Evolutionary conservation across 2,797 vertebrate species (phyloP).

Genomic region (Lateolabrax maculatus): DNA sequence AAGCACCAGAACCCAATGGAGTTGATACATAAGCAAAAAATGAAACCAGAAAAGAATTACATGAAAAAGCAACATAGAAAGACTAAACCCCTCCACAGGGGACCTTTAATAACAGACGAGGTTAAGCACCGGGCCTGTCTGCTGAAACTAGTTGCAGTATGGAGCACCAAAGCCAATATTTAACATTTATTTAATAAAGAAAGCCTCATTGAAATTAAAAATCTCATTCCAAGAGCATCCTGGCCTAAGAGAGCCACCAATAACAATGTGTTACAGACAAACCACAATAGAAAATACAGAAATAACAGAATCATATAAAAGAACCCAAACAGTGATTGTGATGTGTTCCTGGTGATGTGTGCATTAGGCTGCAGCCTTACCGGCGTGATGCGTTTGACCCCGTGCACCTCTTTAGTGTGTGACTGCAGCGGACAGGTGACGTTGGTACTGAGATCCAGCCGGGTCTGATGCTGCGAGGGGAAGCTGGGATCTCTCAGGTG

Average conservation of each 20-base stretch:
- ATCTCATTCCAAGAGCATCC: not conserved
- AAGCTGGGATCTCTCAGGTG: conserved; percentile 33
- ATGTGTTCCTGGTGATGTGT: not conserved
- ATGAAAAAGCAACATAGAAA: not conserved
- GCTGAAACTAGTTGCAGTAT: too few species aligned
- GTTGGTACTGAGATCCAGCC: conserved; percentile 36
- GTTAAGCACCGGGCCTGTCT: too few species aligned
- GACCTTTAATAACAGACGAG: too few species aligned
- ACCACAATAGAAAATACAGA: not conserved
- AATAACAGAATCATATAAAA: not conserved
- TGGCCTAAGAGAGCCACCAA: not conserved
- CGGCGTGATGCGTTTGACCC: conserved; percentile 41
- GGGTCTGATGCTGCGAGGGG: conserved; percentile 52
- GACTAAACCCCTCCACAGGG: not conserved
- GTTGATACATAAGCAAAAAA: not conserved
- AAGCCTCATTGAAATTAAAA: too few species aligned
- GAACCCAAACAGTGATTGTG: not conserved
- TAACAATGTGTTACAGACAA: not conserved
- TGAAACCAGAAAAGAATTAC: not conserved
- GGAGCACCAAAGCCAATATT: not conserved
- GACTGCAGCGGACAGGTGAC: conserved; percentile 29
- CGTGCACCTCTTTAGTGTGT: conserved; percentile 58
- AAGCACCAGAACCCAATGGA: not conserved
- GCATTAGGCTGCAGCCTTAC: conserved; percentile 19
- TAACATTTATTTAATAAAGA: not conserved